These are phyloP conservation scores for Caloenas nicobarica DNA, from an alignment of 2,113 vertebrate genomes.

Conservation along the genomic window DNA sequence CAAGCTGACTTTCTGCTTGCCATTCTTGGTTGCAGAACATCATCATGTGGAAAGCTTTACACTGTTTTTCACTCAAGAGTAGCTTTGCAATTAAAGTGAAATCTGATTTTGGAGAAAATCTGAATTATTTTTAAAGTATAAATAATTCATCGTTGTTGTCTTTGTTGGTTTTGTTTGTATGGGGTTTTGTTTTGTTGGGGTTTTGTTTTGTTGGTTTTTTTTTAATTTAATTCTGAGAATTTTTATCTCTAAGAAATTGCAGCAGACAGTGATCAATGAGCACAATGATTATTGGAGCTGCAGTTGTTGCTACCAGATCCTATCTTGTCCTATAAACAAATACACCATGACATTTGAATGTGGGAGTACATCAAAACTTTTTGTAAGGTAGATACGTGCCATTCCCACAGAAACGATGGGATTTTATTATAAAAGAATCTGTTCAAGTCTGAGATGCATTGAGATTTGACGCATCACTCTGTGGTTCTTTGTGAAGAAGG, in stretches of 20 bases:
- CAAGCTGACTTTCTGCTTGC: background rate
- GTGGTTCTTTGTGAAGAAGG: background rate
- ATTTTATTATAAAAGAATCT: background rate
- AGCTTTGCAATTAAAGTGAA: background rate
- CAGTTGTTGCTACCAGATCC: background rate
- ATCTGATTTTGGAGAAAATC: background rate
- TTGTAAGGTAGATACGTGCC: background rate
- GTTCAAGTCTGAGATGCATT: background rate
- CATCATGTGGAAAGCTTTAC: background rate
- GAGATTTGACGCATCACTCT: background rate
- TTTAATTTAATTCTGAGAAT: background rate
- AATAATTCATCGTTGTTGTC: background rate
- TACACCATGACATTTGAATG: background rate
- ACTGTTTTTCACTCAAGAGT: background rate
- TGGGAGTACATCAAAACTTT: background rate
- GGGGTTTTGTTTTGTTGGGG: too few species aligned
- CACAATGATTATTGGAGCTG: background rate
- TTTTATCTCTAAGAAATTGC: background rate
- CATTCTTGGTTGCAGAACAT: background rate
- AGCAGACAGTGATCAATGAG: background rate
- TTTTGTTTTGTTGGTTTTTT: background rate
- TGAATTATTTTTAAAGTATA: background rate
- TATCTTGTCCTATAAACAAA: background rate
- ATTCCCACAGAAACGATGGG: background rate
- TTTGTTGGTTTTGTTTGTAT: background rate